Evolutionary conservation across 2,797 vertebrate genomes (phyloP).

Genomic region (Chrosomus eos): DNA sequence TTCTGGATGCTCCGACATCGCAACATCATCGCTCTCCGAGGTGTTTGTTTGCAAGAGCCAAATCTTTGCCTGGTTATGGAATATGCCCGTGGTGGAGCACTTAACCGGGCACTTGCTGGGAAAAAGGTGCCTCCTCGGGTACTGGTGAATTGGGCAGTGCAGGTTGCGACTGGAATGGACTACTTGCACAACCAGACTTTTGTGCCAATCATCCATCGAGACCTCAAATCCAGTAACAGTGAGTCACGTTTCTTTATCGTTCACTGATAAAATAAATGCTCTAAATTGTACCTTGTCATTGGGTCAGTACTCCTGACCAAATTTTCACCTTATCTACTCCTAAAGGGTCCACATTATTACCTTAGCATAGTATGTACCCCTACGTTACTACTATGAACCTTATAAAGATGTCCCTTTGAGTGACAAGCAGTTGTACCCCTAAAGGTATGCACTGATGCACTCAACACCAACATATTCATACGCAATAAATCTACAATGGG

Average conservation of each 20-base stretch:
- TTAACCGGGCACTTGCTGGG: constrained; percentile 88
- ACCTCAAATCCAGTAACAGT: constrained; percentile 96
- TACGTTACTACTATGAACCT: neutral
- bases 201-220: constrained; percentile 91
- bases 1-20: constrained; percentile 90
- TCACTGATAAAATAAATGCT: neutral
- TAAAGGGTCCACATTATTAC: neutral
- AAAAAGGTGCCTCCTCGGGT: constrained; percentile 88
- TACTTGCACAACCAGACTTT: constrained; percentile 91
- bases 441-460: neutral
- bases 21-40: constrained; percentile 89
- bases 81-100: constrained; percentile 87
- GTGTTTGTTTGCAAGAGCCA: constrained; percentile 87
- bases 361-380: neutral
- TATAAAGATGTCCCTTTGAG: neutral
- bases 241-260: constrained; percentile 71
- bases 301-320: neutral
- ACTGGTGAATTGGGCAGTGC: constrained; percentile 94
- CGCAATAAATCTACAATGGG: neutral
- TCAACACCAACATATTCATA: neutral
- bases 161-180: constrained; percentile 92
- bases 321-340: neutral
- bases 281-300: neutral
- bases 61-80: constrained; percentile 94
- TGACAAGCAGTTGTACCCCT: neutral